Evolutionary conservation across 2,113 vertebrate genomes (phyloP), one percentile per base, ranked within the genome.

Genomic region (Lanius collurio): DNA sequence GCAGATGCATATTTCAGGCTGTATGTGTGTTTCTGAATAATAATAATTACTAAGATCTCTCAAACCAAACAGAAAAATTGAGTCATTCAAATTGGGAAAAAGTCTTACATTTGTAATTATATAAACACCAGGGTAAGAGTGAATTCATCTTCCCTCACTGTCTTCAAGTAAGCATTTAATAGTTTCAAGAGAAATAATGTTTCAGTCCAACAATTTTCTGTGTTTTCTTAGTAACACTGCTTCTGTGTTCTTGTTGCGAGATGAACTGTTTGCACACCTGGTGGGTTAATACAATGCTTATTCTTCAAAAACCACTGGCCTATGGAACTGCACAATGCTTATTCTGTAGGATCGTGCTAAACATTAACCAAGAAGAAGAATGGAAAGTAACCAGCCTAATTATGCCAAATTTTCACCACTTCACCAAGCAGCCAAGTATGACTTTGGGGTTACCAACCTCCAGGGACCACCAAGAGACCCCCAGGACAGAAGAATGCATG

Each of bases 401-500:
- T 27, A 24, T 10, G 44, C 53, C 53, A 44, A 60, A 50, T 77
- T 68, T 68, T 77, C 33, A 68, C 31, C 44, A 37, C 31, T 23
- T 44, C 37, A 44, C 22, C 27, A 52, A 68, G 33, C 11, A 60
- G 46, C 33, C 33, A 77, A 52, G 37, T 37, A 52, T 6, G 2
- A 37, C 8, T 44, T 33, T 37, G 53, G 46, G 27, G 33, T 44
- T 44, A 59, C 11, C 0, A 0, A 19, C 33, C 6, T 44, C 31
- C 22, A 60, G 22, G 18, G 27, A 52, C 14, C 17, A 37, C 1
- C 1, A 77, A 37, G 17, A 77, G 5, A 31, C 21, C 9, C 17
- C 6, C 37, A 44, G 37, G 11, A 52, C 7, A 77, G 63, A 67
- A 44, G 9, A 59, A 59, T 0, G 0, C 6, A 10, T 37, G 14